phyloP scores from a whole-genome alignment of 1,140 invertebrate species.

The Drosophila equinoxialis region DNA sequence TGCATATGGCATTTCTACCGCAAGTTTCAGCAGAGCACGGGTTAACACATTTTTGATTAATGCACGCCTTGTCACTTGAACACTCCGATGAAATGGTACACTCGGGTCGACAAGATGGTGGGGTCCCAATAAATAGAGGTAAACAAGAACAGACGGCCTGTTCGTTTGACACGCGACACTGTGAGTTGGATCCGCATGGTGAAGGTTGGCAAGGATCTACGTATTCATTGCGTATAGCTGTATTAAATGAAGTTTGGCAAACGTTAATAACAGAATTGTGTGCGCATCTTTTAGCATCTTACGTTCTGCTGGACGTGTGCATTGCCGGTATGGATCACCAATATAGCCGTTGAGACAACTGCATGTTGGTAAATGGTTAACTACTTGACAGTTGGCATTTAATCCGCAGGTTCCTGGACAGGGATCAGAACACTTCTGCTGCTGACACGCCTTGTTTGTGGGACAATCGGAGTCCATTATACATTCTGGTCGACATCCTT shows the following conservation, averaged over 20 bases:
- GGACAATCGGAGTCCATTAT: constrained; percentile 87
- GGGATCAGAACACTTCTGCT: constrained; percentile 88
- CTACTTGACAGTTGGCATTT: constrained; percentile 89
- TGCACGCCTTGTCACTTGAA: constrained; percentile 86
- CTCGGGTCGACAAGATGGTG: constrained; percentile 87
- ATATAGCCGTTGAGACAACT: constrained; percentile 87
- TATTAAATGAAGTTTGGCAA: constrained; percentile 64
- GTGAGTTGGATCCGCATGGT: constrained; percentile 87
- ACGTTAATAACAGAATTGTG: constrained; percentile 68
- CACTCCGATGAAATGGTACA: constrained; percentile 88
- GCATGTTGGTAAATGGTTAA: constrained; percentile 89
- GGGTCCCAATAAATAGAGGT: constrained; percentile 85
- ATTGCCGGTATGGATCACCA: constrained; percentile 87
- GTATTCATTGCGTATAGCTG: constrained; percentile 77
- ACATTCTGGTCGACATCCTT: constrained; percentile 89
- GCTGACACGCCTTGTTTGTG: constrained; percentile 87
- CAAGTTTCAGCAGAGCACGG: constrained; percentile 88
- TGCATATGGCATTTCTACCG: constrained; percentile 88
- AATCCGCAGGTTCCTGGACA: constrained; percentile 89
- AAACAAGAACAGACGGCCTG: constrained; percentile 87
- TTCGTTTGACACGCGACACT: constrained; percentile 86
- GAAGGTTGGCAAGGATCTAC: constrained; percentile 86
- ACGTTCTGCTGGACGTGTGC: constrained; percentile 80
- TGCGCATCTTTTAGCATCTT: constrained; percentile 31
- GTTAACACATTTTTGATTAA: constrained; percentile 88